phyloP scores from a whole-genome alignment of 2,888 invertebrate species.

The Noctua janthina region DNA sequence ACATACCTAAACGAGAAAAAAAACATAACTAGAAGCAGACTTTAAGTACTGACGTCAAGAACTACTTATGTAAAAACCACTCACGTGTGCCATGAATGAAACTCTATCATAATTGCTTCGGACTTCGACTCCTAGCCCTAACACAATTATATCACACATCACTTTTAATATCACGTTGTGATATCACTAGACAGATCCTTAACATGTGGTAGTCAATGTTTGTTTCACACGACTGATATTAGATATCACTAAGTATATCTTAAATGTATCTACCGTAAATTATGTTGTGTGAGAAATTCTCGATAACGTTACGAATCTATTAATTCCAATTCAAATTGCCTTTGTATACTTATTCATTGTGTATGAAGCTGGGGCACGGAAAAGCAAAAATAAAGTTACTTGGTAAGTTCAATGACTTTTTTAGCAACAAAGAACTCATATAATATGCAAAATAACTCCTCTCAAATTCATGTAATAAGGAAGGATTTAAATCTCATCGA shows the following conservation, averaged over 20 bases:
- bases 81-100: constrained; percentile 39
- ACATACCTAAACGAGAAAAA: neutral
- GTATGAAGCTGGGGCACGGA: neutral
- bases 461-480: constrained; percentile 26
- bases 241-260: constrained; percentile 11
- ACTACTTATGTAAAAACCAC: constrained; percentile 32
- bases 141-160: constrained; percentile 34
- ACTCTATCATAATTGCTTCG: constrained; percentile 41
- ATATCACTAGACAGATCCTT: constrained; percentile 37
- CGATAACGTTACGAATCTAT: neutral
- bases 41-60: constrained; percentile 12
- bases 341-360: neutral
- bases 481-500: constrained; percentile 25
- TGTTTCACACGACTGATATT: constrained; percentile 21
- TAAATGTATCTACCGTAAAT: neutral
- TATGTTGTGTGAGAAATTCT: neutral
- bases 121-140: constrained; percentile 44
- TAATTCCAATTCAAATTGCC: too few species aligned
- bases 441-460: constrained; percentile 1
- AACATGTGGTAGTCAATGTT: constrained; percentile 35
- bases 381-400: neutral
- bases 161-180: constrained; percentile 10
- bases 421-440: neutral
- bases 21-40: neutral
- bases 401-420: neutral